phyloP scores from a whole-genome alignment of 2,888 invertebrate genomes.

The Platycnemis pennipes region DNA sequence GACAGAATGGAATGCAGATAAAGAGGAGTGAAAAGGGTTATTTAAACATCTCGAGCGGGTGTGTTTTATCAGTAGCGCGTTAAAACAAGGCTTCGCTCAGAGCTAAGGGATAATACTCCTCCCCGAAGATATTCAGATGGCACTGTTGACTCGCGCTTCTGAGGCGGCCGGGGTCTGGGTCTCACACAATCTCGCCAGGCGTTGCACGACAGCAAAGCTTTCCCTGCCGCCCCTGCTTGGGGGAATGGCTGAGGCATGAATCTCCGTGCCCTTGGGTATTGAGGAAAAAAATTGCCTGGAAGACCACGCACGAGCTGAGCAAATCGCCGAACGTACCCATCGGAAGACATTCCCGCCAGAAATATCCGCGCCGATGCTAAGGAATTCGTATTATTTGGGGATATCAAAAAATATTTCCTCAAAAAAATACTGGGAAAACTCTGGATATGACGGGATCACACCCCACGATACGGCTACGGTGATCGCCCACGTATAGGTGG shows the following conservation, averaged over 20 bases:
- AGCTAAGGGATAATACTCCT: neutral
- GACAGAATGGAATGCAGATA: neutral
- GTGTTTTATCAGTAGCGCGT: neutral
- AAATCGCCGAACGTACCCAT: neutral
- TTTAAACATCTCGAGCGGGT: neutral
- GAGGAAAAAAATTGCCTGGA: neutral
- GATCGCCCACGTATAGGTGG: neutral
- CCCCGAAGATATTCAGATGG: neutral
- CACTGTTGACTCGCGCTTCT: neutral
- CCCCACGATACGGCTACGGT: neutral
- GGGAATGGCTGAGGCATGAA: neutral
- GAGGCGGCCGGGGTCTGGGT: no score
- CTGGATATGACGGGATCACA: neutral
- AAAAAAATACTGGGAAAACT: neutral
- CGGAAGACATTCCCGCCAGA: neutral
- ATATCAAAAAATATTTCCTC: neutral
- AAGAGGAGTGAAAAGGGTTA: neutral
- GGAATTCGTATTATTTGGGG: neutral
- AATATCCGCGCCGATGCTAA: neutral
- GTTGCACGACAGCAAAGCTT: no score
- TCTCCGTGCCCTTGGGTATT: neutral
- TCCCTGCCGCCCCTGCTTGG: no score
- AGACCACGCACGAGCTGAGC: neutral
- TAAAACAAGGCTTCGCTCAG: neutral
- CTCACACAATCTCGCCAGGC: no score